phyloP scores from a whole-genome alignment of 2,888 invertebrate species.

The Lumbricus terrestris region DNA sequence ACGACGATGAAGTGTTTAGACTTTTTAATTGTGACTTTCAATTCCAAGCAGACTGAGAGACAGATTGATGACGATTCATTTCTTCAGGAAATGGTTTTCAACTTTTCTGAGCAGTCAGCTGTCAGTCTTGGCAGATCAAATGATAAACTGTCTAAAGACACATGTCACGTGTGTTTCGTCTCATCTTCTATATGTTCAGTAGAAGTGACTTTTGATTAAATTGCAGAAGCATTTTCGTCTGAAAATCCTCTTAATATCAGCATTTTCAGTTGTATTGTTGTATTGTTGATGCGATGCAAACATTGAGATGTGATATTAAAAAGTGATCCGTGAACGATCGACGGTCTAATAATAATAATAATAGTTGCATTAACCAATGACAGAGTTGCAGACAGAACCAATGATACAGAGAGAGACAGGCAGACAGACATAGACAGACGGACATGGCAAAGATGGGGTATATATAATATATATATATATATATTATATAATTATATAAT shows the following conservation, averaged over 20 bases:
- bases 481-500: too few relatives aligned
- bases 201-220: not conserved
- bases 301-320: not conserved
- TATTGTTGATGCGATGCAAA: not conserved
- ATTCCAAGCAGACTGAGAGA: not conserved
- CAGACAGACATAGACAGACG: not conserved
- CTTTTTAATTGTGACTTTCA: not conserved
- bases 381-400: not conserved
- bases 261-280: too few relatives aligned
- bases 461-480: too few relatives aligned
- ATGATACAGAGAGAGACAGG: not conserved
- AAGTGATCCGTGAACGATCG: not conserved
- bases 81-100: not conserved
- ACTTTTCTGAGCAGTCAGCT: not conserved
- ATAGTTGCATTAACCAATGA: not conserved
- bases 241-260: not conserved
- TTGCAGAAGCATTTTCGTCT: not conserved
- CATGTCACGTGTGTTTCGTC: too few relatives aligned
- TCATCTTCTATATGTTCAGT: too few relatives aligned
- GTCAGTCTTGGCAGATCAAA: too few relatives aligned
- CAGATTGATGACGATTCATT: not conserved
- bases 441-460: not conserved
- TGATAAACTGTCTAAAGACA: too few relatives aligned
- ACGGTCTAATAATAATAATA: too few relatives aligned
- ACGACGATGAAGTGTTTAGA: too few relatives aligned